phyloP scores from a whole-genome alignment of 1,140 invertebrate genomes.

The Platyscapa corneri region DNA sequence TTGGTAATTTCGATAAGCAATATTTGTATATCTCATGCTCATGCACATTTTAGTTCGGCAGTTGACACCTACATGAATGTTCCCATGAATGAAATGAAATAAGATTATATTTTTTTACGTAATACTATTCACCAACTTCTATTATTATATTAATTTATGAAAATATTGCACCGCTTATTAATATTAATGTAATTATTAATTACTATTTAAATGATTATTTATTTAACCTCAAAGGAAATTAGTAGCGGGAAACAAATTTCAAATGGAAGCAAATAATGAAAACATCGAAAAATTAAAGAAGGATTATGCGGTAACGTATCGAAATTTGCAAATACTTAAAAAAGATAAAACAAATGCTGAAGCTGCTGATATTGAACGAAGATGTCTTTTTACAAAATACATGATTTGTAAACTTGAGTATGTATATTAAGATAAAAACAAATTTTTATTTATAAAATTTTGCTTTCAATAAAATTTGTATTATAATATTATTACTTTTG shows the following conservation, averaged over 20 bases:
- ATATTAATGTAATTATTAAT: neutral
- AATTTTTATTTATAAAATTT: neutral
- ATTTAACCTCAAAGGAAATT: slow-evolving; percentile 1
- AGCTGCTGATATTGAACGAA: slow-evolving; percentile 59
- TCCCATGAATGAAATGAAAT: neutral
- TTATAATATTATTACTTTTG: slow-evolving; percentile 24
- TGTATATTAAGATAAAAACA: slow-evolving; percentile 32
- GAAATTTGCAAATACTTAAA: slow-evolving; percentile 64
- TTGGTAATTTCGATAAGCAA: neutral
- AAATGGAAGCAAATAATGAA: slow-evolving; percentile 16
- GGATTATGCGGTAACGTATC: slow-evolving; percentile 59
- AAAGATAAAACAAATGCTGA: slow-evolving; percentile 53
- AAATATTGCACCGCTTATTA: too few relatives aligned
- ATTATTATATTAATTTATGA: too few relatives aligned
- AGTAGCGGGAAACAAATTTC: slow-evolving; percentile 27
- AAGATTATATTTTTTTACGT: neutral
- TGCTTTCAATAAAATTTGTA: neutral
- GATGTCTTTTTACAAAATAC: slow-evolving; percentile 62
- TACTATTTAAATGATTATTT: neutral
- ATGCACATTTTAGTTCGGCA: neutral
- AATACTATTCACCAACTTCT: too few relatives aligned
- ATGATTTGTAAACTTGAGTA: slow-evolving; percentile 60
- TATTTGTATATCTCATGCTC: neutral
- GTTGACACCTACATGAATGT: neutral
- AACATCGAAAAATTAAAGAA: slow-evolving; percentile 53